phyloP scores from a whole-genome alignment of 2,113 vertebrate genomes.

The Pomatostomus ruficeps region DNA sequence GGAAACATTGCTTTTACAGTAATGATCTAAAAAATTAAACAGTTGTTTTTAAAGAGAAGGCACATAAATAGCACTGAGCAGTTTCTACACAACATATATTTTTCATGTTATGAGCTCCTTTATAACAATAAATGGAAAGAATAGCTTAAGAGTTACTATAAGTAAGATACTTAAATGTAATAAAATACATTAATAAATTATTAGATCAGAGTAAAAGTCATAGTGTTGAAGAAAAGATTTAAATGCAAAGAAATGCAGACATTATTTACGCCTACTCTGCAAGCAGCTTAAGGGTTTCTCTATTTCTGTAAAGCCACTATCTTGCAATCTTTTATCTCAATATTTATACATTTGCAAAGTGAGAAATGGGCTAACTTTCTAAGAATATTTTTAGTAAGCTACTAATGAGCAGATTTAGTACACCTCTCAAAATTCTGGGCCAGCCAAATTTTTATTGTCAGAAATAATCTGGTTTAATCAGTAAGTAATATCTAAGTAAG shows the following conservation, averaged over 20 bases:
- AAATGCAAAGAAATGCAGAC: not conserved
- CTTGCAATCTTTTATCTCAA: not conserved
- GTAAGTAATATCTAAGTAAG: not conserved
- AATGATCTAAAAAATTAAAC: slow-evolving; percentile 10
- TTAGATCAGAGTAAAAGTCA: not conserved
- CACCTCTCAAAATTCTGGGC: not conserved
- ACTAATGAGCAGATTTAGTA: not conserved
- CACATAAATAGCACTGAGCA: not conserved
- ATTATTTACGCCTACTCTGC: not conserved
- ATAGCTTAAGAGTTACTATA: not conserved
- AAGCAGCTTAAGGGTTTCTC: not conserved
- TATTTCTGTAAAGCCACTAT: not conserved
- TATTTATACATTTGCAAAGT: not conserved
- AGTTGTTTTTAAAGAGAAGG: not conserved
- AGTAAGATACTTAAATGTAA: not conserved
- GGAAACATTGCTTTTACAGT: not conserved
- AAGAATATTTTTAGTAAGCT: not conserved
- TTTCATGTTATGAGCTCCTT: not conserved
- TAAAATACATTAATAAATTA: not conserved
- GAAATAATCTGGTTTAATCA: slow-evolving; percentile 5
- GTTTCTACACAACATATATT: not conserved
- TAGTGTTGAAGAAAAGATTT: not conserved
- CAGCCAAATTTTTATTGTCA: not conserved
- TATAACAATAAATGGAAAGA: not conserved
- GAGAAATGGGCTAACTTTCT: not conserved